These are phyloP conservation scores for Penaeus indicus DNA, from an alignment of 1,140 invertebrate species.

Conservation along the genomic window DNA sequence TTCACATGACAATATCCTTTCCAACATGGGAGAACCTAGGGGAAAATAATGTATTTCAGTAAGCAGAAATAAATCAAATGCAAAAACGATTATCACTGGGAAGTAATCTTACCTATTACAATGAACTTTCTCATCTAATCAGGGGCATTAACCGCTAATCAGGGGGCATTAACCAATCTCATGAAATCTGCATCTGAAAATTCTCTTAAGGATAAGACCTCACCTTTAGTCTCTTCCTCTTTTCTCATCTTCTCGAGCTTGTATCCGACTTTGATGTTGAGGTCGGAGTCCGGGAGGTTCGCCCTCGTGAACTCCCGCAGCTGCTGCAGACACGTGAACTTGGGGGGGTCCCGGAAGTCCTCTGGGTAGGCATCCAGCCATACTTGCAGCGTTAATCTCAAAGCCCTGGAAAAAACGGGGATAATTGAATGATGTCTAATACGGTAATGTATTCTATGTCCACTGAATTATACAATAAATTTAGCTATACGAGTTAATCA, in stretches of 20 bases:
- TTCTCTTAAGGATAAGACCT: constrained; percentile 70
- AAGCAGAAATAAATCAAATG: too few species aligned
- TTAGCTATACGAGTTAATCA: too few species aligned
- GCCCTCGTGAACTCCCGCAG: constrained; percentile 72
- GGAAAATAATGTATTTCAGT: not conserved
- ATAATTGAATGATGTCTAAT: not conserved
- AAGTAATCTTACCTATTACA: not conserved
- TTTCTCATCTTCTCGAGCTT: constrained; percentile 76
- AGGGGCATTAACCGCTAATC: too few species aligned
- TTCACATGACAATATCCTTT: constrained; percentile 57
- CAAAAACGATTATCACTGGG: too few species aligned
- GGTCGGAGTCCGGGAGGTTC: constrained; percentile 69
- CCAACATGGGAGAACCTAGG: constrained; percentile 55
- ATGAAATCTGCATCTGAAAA: not conserved
- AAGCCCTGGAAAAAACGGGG: constrained; percentile 76
- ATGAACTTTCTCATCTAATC: not conserved
- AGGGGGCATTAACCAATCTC: not conserved
- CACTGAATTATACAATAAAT: too few species aligned
- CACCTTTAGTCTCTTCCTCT: constrained; percentile 73
- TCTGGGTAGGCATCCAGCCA: constrained; percentile 98
- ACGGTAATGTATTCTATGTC: too few species aligned
- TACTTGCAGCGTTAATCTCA: constrained; percentile 85
- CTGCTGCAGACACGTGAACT: constrained; percentile 72
- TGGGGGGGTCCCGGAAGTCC: constrained; percentile 93
- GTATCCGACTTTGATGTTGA: constrained; percentile 78